Conservation (phyloP, 2,113 vertebrate species). For the Pterophyllum scalare region DNA sequence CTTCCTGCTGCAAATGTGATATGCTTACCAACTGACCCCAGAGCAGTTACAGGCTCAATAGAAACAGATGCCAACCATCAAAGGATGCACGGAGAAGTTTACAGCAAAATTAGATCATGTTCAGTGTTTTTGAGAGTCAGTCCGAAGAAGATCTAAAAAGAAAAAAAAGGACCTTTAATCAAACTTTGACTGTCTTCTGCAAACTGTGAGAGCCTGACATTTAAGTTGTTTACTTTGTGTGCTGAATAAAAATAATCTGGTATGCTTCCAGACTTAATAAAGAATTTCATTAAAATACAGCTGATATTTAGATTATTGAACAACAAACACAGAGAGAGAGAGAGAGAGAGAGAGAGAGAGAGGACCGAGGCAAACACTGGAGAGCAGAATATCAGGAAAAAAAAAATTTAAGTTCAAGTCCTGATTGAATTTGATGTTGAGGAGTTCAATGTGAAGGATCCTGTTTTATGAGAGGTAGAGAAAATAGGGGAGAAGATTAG, state of each 20-base stretch:
- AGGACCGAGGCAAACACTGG: neutral
- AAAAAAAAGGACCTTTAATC: neutral
- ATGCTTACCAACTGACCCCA: constrained; percentile 18
- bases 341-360: neutral
- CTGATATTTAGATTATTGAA: neutral
- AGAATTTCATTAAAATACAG: neutral
- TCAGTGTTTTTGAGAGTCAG: constrained; percentile 43
- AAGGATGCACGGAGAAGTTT: neutral
- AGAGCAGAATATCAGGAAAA: neutral
- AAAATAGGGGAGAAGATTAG: neutral
- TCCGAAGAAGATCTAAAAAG: neutral
- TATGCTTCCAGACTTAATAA: neutral
- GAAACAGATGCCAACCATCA: constrained; percentile 26
- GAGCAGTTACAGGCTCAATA: constrained; percentile 10
- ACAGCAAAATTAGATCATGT: constrained; percentile 38
- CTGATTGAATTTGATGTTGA: constrained; percentile 9
- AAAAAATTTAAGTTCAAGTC: neutral
- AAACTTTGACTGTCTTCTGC: neutral
- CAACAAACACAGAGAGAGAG: neutral
- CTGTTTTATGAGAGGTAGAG: constrained; percentile 17
- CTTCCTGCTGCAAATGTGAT: neutral
- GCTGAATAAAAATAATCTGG: neutral
- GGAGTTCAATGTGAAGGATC: neutral
- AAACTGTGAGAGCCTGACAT: neutral
- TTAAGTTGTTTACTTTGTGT: constrained; percentile 8